Base-by-base conservation (phyloP, 64 coral and sea anemone species). In the Actinia tenebrosa region DNA sequence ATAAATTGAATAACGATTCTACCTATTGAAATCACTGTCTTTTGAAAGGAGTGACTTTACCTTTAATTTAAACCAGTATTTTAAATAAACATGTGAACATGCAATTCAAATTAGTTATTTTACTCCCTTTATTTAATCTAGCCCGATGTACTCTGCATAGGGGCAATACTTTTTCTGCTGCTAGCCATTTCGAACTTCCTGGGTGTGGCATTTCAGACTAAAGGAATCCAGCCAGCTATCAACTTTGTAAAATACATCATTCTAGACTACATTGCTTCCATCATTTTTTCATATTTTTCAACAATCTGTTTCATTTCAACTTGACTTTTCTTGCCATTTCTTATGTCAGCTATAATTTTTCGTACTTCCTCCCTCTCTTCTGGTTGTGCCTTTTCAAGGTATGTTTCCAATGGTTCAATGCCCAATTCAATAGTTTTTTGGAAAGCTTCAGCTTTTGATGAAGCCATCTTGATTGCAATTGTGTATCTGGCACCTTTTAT, bases 381-480 rank as follows among this genome's bases (percentile, higher is more conserved):
- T 26, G 71, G 80, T 45, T 82, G 77, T 23, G 71, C 82, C 30
- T 16, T 77, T 10, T 61, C 19, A 11, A 89, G 46, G 19, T 86
- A 82, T 26, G 88, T 4, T 75, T 79, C 54, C 1, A 95, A 45
- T 15, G 83, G 75, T 56, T 89, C 80, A 5, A 80, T 45, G 7
- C 89, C 72, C 71, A 89, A 14, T 3, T 44, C 64, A 15, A 18
- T 7, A 45, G 84, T 47, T 68, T 95, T 95, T 23, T 26, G 37
- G 5, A 61, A n/a, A 8, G 94, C 94, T 19, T 78, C 88, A 53
- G 46, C 87, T 87, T 92, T 85, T 20, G 90, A 89, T 8, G 90
- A 78, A n/a, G 94, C 87, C 60, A 92, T 85, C 80, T 95, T 95
- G 45, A 95, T 86, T 56, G 94, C 94, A 89, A 95, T 87, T 46